Base-by-base conservation (phyloP, 2,113 vertebrate genomes). In the Melierax canorus region DNA sequence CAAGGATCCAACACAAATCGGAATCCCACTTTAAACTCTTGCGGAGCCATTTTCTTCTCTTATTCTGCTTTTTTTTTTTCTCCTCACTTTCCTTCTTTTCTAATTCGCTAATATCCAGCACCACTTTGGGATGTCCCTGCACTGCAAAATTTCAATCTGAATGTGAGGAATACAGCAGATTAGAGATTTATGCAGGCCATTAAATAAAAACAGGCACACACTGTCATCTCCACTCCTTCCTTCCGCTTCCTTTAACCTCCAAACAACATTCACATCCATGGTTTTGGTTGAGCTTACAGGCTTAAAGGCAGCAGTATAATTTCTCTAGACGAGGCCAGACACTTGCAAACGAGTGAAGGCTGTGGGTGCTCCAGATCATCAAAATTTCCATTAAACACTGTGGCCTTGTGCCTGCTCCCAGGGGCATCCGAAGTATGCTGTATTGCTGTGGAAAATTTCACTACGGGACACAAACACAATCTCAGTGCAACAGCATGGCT, bases 1-100 rank as follows among this genome's bases (percentile, higher is more conserved):
- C 67, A 78, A 75, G 48, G 48, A 77, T 78, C 27, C 89, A 88
- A 81, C 88, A 69, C 68, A 97, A 97, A 75, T 45, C 68, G 86
- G 59, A 88, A 69, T 67, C 36, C 17, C 17, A n/a, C 59, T 86
- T 85, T 6, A 50, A 84, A 60, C 22, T 48, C 85, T 10, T 7
- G 4, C 9, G 15, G 22, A 89, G 22, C 9, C 9, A 34, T 75
- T 90, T 73, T 23, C 11, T 74, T 73, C 21, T 24, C 24, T 16
- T 27, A 27, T 5, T 20, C 1, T 5, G 51, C 51, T 45, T 39
- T 11, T 9, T 45, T 45, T 46, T 45, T 17, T 13, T 7, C 7
- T 7, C 2, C 6, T 12, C 9, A 5, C 19, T 51, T 50, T 23
- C 29, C 19, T 38, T 56, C 36, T 62, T 73, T 86, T 81, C 22